These are phyloP conservation scores for Meleagris gallopavo DNA, from an alignment of 2,113 vertebrate genomes.

Conservation along the genomic window DNA sequence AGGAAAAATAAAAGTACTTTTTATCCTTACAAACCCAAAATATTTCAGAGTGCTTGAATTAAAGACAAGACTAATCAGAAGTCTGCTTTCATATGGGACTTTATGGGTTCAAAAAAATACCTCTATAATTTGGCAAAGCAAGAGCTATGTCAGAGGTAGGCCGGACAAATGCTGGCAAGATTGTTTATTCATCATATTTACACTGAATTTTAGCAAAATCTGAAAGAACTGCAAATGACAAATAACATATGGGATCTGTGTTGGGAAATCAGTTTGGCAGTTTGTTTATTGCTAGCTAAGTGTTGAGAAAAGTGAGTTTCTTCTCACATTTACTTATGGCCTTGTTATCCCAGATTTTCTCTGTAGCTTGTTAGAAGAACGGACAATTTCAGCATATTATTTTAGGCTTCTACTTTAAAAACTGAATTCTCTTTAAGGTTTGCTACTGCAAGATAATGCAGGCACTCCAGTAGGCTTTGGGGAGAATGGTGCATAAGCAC, in stretches of 20 bases:
- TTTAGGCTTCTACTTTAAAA: neutral
- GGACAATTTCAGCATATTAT: neutral
- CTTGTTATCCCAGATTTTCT: neutral
- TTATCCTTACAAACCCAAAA: neutral
- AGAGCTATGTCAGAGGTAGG: neutral
- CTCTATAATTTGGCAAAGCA: neutral
- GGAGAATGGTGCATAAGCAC: neutral
- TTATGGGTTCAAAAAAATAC: neutral
- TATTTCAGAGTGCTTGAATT: neutral
- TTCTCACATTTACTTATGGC: neutral
- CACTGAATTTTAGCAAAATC: neutral
- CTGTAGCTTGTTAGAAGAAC: neutral
- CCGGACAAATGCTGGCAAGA: neutral
- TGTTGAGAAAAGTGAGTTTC: neutral
- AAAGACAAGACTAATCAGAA: neutral
- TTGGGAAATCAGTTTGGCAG: neutral
- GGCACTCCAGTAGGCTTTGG: neutral
- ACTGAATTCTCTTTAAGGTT: neutral
- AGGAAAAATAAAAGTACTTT: neutral
- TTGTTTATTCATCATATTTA: neutral
- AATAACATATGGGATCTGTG: neutral
- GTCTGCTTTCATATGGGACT: neutral
- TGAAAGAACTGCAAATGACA: neutral
- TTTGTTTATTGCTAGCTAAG: neutral
- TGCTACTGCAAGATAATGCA: neutral